Evolutionary conservation across 2,888 invertebrate genomes (phyloP).

Genomic region (Mythimna loreyi): DNA sequence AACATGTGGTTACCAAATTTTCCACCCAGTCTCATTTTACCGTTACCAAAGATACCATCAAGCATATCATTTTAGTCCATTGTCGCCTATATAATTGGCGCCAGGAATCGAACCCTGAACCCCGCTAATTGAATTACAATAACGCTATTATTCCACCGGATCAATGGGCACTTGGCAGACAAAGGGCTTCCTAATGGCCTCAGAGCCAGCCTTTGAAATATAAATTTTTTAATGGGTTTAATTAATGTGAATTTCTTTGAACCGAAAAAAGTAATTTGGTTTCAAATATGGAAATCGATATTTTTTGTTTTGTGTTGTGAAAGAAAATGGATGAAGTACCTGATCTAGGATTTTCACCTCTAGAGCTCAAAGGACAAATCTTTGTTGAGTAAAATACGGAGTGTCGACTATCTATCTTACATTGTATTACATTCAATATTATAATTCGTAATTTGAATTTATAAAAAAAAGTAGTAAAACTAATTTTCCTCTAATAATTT

Average conservation of each 20-base stretch:
- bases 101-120: constrained; percentile 68
- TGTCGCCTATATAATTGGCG: constrained; percentile 70
- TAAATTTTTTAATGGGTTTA: constrained; percentile 58
- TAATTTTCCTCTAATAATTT: too few relatives aligned
- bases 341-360: neutral
- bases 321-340: neutral
- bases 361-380: too few relatives aligned
- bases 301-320: constrained; percentile 10
- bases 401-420: too few relatives aligned
- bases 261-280: constrained; percentile 43
- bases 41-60: constrained; percentile 41
- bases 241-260: constrained; percentile 49
- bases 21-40: constrained; percentile 20
- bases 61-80: constrained; percentile 67
- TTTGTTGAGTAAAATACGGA: too few relatives aligned
- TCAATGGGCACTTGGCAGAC: constrained; percentile 63
- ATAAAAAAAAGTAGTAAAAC: too few relatives aligned
- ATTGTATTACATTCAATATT: too few relatives aligned
- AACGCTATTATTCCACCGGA: constrained; percentile 68
- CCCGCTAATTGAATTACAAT: constrained; percentile 74
- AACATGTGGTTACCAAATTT: constrained; percentile 33
- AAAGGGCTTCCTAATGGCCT: constrained; percentile 58
- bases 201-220: constrained; percentile 50
- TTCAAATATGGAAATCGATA: constrained; percentile 21
- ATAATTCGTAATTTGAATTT: too few relatives aligned